Evolutionary conservation across 2,888 invertebrate genomes (phyloP), one percentile per base, ranked within the genome.

Genomic region (Serripes groenlandicus): DNA sequence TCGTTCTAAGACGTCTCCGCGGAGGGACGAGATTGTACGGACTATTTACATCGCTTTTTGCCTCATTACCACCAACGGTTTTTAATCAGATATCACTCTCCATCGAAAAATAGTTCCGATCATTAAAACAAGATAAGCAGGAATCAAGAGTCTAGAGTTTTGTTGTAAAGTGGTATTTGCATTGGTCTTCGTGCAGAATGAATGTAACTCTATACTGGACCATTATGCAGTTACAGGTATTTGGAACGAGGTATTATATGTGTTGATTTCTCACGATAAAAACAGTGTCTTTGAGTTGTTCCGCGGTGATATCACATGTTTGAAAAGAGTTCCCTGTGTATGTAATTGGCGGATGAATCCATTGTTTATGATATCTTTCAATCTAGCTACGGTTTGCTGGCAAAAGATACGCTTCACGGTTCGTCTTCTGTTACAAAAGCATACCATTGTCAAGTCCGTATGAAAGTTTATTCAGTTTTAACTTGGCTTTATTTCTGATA

Each of bases 61-160:
- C 84, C 80, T 81, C 84, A 84, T 84, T 84, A 84, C 80, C 84
- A 42, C 60, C 62, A 77, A 62, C 75, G 74, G 60, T 75, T 56
- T n/a, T 74, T 80, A 78, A 84, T 84, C 84, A 52, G 84, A 84
- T 84, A 84, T 80, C 77, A 54, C 78, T 80, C 77, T 75, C 64
- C 80, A 77, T 78, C 80, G 78, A 77, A 78, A 84, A 80, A 81
- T 84, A 84, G 84, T 80, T 84, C 78, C 64, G 80, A 78, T 84
- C 84, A 80, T 84, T 84, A 84, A 80, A 84, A 34, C 18, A 64
- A 49, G 84, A 84, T 84, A 84, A 80, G 64, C 52, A 52, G n/a
- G 56, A 75, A 72, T 62, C 78, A 77, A 80, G 81, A 72, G 52
- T 75, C 69, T 60, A 80, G 78, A 49, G 66, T 34, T 80, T 78